phyloP scores from a whole-genome alignment of 1,140 invertebrate species.

The Sycobia sp. region DNA sequence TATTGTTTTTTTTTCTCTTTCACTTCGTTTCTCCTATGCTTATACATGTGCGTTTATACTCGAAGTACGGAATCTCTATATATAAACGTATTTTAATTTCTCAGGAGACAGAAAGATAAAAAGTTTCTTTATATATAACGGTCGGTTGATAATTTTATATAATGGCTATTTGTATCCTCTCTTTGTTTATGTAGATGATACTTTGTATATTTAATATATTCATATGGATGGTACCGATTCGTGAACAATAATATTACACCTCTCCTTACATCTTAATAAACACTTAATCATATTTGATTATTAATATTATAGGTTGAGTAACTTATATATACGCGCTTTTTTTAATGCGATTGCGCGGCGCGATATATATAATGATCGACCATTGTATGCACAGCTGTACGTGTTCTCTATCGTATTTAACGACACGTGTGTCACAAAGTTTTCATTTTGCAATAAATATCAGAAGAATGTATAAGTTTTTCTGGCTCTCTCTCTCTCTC shows the following conservation, averaged over 20 bases:
- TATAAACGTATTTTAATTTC: slow-evolving; percentile 17
- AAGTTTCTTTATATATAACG: slow-evolving; percentile 23
- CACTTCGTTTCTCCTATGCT: no score
- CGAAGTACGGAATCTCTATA: slow-evolving; percentile 16
- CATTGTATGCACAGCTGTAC: slow-evolving; percentile 5
- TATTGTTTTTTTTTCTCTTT: neutral
- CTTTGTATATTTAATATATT: slow-evolving; percentile 14
- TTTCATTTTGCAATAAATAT: slow-evolving; percentile 32
- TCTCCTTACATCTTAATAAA: slow-evolving; percentile 15
- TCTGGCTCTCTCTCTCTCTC: neutral
- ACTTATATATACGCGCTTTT: slow-evolving; percentile 1
- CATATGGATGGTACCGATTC: slow-evolving; percentile 16
- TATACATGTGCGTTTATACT: neutral
- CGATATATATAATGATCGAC: slow-evolving; percentile 12
- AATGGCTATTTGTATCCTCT: slow-evolving; percentile 22
- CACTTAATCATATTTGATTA: slow-evolving; percentile 15
- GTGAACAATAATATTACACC: slow-evolving; percentile 13
- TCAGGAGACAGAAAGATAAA: slow-evolving; percentile 25
- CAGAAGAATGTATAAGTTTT: slow-evolving; percentile 31
- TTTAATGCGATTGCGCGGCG: slow-evolving; percentile 25
- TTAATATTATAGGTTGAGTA: slow-evolving; percentile 14
- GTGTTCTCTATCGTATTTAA: slow-evolving; percentile 26
- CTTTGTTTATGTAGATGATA: neutral
- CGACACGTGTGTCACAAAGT: slow-evolving; percentile 30
- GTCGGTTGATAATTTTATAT: slow-evolving; percentile 3